phyloP scores from a whole-genome alignment of 2,797 vertebrate species.

The Xenops minutus region DNA sequence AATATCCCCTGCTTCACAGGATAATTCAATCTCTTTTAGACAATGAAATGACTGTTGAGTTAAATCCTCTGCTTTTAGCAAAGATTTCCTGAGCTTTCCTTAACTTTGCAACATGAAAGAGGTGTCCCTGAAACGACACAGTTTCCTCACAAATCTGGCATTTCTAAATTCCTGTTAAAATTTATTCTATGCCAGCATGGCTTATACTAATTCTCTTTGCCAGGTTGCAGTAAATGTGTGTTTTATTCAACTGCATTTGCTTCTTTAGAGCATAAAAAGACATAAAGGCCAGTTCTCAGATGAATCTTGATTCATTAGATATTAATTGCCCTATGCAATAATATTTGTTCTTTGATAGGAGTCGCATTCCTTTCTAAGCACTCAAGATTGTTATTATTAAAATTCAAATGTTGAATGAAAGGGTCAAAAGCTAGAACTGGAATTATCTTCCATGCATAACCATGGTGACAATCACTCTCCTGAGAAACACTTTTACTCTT shows the following conservation, averaged over 20 bases:
- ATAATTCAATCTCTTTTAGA: neutral
- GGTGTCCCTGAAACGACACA: neutral
- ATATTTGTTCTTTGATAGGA: neutral
- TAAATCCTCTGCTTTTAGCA: neutral
- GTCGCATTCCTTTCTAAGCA: neutral
- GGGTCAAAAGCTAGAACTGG: neutral
- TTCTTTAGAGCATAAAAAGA: neutral
- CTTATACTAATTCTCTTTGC: neutral
- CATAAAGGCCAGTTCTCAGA: neutral
- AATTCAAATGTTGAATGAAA: neutral
- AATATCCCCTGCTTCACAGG: neutral
- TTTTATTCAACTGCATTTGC: neutral
- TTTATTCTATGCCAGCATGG: neutral
- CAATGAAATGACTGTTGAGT: neutral
- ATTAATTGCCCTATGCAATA: neutral
- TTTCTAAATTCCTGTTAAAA: neutral
- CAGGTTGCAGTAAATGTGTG: fast-evolving
- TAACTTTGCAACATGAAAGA: neutral
- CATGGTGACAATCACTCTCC: neutral
- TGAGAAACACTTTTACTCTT: conserved; percentile 25
- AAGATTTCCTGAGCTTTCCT: neutral
- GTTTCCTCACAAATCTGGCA: neutral
- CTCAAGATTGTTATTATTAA: neutral
- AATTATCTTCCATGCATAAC: neutral
- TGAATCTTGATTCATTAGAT: neutral